Percentiles rank a stretch among this genome's conserved stretches.
Evolutionary conservation across 2,113 vertebrate genomes (phyloP).

Genomic region (Scatophagus argus): DNA sequence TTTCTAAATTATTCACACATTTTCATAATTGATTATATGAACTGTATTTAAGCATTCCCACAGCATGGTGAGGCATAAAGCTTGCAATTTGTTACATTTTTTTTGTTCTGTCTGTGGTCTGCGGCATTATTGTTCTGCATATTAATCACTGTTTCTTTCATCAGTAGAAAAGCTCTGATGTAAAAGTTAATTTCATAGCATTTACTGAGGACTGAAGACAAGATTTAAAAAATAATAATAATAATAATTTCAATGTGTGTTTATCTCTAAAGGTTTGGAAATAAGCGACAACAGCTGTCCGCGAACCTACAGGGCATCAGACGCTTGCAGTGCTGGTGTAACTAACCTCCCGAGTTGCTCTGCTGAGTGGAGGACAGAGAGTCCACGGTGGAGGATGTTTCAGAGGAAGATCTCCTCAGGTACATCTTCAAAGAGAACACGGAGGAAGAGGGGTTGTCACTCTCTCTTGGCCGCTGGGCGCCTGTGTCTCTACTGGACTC

Average conservation of each 20-base stretch:
- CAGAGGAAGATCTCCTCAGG: conserved; percentile 63
- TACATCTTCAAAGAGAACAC: conserved; percentile 73
- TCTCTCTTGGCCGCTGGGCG: conserved; percentile 13
- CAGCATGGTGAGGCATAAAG: conserved; percentile 63
- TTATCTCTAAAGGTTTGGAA: not conserved
- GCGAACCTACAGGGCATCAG: conserved; percentile 11
- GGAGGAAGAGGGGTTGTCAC: conserved; percentile 45
- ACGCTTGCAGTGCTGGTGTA: not conserved
- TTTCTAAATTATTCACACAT: conserved; percentile 77
- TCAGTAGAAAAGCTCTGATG: conserved; percentile 29
- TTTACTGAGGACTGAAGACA: conserved; percentile 4
- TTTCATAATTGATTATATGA: conserved; percentile 77
- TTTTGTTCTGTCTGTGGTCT: conserved; percentile 55
- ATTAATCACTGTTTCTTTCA: conserved; percentile 58
- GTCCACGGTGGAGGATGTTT: conserved; percentile 48
- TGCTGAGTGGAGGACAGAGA: conserved; percentile 69
- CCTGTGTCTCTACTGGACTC: conserved; percentile 34
- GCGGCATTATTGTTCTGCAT: conserved; percentile 59
- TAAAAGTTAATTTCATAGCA: conserved; percentile 49
- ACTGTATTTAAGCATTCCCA: conserved; percentile 72
- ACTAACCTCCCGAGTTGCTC: conserved; percentile 78
- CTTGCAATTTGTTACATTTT: conserved; percentile 63
- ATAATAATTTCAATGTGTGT: conserved; percentile 11
- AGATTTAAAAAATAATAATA: no score
- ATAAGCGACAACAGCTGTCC: conserved; percentile 3